Percentiles rank a stretch among this genome's conserved stretches.
These are phyloP conservation scores for Agonopterix arenella DNA, from an alignment of 2,888 invertebrate species.

Conservation along the genomic window DNA sequence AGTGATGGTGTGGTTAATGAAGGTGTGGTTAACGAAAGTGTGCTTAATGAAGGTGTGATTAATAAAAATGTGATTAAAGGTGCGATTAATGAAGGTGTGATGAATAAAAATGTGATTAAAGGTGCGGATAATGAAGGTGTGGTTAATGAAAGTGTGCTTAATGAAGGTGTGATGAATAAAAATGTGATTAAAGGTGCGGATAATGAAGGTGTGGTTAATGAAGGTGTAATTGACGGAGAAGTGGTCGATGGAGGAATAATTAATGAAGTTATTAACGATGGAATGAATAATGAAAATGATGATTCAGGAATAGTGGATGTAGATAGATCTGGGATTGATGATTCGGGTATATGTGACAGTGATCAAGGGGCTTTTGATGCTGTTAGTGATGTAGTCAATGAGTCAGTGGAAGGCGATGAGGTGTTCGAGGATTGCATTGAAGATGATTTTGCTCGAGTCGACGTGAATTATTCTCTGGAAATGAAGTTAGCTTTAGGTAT, in stretches of 20 bases:
- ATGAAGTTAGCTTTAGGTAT: slow-evolving; percentile 60
- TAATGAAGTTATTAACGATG: no score
- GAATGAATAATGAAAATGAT: neutral
- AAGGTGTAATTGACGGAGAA: no score
- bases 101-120: no score
- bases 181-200: no score
- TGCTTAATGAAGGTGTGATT: neutral
- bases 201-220: no score
- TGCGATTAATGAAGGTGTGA: neutral
- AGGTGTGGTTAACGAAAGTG: neutral
- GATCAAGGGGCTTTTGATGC: slow-evolving; percentile 6
- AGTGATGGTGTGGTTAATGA: slow-evolving; percentile 30
- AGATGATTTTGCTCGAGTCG: slow-evolving; percentile 34
- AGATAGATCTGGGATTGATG: slow-evolving; percentile 6
- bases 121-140: no score
- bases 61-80: neutral
- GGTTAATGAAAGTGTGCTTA: no score
- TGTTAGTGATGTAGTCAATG: slow-evolving; percentile 6
- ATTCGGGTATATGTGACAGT: slow-evolving; percentile 3
- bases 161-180: no score
- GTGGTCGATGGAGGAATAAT: no score
- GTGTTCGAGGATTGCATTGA: slow-evolving; percentile 57
- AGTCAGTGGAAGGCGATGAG: slow-evolving; percentile 31
- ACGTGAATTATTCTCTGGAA: slow-evolving; percentile 56
- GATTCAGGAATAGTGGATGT: slow-evolving; percentile 4